Base-by-base conservation (phyloP, 2,797 vertebrate species). In the Pogonophryne albipinna region DNA sequence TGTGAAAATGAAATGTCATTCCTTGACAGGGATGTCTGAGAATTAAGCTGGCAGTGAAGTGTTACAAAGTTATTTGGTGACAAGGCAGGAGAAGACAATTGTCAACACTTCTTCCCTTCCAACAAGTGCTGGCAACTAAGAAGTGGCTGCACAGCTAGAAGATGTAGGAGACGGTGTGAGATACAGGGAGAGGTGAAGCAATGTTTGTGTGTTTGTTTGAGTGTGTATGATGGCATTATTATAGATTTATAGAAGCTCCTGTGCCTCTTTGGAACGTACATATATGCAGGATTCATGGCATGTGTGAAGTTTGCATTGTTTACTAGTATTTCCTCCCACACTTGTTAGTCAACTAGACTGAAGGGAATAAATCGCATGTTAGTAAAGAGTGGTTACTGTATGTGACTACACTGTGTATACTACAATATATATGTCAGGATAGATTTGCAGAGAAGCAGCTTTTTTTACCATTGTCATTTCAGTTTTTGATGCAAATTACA, bases 1-100 rank as follows among this genome's bases (percentile, higher is more conserved):
- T 92, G 92, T 90, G 92, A 90, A 95, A 95, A 94, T 95, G 88
- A 93, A 93, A 94, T 94, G 94, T 93, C 91, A 94, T 92, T 91
- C 92, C 86, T 91, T 93, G 93, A 94, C 93, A 94, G 92, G 82
- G 76, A 85, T 87, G 91, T 93, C 87, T 90, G 90, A 93, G 93
- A 93, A 94, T 93, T 92, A 92, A 91, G 91, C 87, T 91, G 93
- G 90, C 91, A 88, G 87, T 94, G 90, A 94, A 91, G 92, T 95
- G 93, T 93, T 92, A 95, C 93, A 94, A 87, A 89, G 92, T 93
- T 93, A 89, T 92, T 94, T 89, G 78, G 91, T 94, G 94, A 95
- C 91, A 93, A 93, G 91, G 85, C 87, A 92, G 87, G 85, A 90
- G 91, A 91, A 91, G 90, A 90, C 91, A 92, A 93, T 92, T 93